These are phyloP conservation scores for Choristoneura fumiferana DNA, from an alignment of 1,140 invertebrate genomes.

Conservation along the genomic window DNA sequence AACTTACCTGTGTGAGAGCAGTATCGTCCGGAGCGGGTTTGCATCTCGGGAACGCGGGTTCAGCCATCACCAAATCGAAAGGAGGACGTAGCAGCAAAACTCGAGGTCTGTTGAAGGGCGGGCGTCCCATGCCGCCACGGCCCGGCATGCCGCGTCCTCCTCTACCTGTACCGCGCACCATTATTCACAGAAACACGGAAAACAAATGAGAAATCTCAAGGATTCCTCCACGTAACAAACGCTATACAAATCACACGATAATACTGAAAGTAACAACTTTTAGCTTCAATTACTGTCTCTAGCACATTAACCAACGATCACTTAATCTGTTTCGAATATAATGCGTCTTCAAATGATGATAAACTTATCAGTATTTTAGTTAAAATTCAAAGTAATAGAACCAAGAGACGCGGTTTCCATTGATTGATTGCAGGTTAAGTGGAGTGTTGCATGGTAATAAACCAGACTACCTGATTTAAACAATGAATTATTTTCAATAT, in stretches of 20 bases:
- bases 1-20: conserved; percentile 86
- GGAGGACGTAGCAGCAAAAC: conserved; percentile 91
- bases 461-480: not conserved
- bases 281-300: too few relatives aligned
- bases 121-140: conserved; percentile 82
- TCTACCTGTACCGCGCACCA: conserved; percentile 78
- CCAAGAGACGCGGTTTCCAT: conserved; percentile 18
- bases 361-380: not conserved
- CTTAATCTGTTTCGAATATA: too few relatives aligned
- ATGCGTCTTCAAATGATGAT: not conserved
- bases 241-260: not conserved
- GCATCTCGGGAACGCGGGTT: conserved; percentile 92
- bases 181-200: conserved; percentile 25
- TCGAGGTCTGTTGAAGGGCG: conserved; percentile 81
- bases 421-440: conserved; percentile 16
- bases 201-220: not conserved
- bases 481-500: too few relatives aligned
- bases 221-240: not conserved
- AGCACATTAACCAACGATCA: too few relatives aligned
- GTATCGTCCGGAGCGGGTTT: conserved; percentile 92
- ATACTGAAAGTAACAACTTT: conserved; percentile 2
- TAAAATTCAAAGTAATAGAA: not conserved
- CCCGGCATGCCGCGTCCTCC: conserved; percentile 79
- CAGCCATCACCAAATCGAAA: conserved; percentile 93
- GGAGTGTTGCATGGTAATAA: not conserved